Percentiles rank a stretch among this genome's conserved stretches.
phyloP scores from a whole-genome alignment of 2,113 vertebrate genomes.

The Microtus ochrogaster region DNA sequence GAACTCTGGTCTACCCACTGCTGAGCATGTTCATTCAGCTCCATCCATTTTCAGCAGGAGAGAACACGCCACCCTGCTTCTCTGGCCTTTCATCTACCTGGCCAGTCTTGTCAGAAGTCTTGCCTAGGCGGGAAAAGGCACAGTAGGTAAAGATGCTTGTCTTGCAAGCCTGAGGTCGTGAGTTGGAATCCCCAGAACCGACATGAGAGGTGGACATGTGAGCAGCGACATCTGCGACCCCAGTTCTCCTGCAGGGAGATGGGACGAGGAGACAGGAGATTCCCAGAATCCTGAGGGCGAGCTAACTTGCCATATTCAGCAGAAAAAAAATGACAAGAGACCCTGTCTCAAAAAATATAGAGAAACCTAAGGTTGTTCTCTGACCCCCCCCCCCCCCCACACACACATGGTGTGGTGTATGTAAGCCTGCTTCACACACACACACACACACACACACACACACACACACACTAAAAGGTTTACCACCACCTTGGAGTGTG shows the following conservation, averaged over 20 bases:
- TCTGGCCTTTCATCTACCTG: neutral
- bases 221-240: neutral
- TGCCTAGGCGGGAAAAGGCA: neutral
- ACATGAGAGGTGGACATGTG: neutral
- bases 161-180: neutral
- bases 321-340: neutral
- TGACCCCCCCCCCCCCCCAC: too few relatives aligned
- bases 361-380: neutral
- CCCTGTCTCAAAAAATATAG: neutral
- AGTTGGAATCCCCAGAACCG: neutral
- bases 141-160: neutral
- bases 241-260: neutral
- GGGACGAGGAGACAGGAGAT: neutral
- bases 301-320: neutral
- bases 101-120: neutral
- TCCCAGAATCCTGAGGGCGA: too few relatives aligned
- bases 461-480: neutral
- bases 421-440: neutral
- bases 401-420: neutral
- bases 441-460: neutral
- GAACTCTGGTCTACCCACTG: neutral
- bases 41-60: neutral
- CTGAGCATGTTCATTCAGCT: neutral
- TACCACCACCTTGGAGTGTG: neutral
- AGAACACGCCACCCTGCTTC: neutral